A percentile compares a stretch with the other conserved stretches of the same genome.
Conservation (phyloP, 2,888 invertebrate species). For the Athalia cordata region DNA sequence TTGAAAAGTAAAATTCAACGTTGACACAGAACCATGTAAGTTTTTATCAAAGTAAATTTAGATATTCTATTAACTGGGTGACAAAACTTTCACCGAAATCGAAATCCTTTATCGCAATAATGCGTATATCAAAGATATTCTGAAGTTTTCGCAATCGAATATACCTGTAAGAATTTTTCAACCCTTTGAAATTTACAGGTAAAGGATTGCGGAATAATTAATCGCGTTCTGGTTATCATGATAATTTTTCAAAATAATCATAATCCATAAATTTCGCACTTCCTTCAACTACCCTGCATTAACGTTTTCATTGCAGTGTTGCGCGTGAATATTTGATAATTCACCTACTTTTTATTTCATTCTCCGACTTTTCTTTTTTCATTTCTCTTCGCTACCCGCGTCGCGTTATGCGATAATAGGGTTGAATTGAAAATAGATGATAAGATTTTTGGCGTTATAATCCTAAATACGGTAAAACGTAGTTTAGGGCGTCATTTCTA, state of each 20-base stretch:
- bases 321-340: background rate
- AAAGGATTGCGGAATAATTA: too few relatives aligned
- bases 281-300: background rate
- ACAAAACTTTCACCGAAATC: too few relatives aligned
- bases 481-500: constrained; percentile 43
- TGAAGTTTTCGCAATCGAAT: too few relatives aligned
- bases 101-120: too few relatives aligned
- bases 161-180: too few relatives aligned
- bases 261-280: too few relatives aligned
- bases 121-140: too few relatives aligned
- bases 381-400: background rate
- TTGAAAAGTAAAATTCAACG: constrained; percentile 9
- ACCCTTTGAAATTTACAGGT: too few relatives aligned
- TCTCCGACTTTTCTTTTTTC: background rate
- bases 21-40: constrained; percentile 21
- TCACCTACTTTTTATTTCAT: background rate
- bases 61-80: too few relatives aligned
- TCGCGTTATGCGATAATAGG: too few relatives aligned
- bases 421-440: background rate
- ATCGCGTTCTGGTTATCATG: too few relatives aligned
- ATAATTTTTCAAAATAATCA: too few relatives aligned
- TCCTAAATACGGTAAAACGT: constrained; percentile 4
- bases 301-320: background rate
- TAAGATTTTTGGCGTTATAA: background rate
- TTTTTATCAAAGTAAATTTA: background rate